Evolutionary conservation across 2,113 vertebrate genomes (phyloP).

Genomic region (Xiphorhynchus elegans): DNA sequence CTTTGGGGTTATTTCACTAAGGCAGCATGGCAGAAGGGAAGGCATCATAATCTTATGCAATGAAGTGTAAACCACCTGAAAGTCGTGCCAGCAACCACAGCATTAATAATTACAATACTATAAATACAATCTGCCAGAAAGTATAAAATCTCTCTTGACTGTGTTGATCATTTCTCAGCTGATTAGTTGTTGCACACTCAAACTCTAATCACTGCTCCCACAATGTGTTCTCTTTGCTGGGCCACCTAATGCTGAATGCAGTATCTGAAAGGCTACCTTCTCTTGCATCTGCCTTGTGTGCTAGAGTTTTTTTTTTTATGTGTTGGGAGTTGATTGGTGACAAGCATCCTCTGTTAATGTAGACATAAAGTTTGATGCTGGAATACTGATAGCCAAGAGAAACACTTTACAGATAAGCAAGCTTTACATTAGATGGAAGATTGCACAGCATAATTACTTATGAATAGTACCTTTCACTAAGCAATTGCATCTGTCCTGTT

Average conservation of each 20-base stretch:
- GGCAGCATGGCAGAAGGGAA: not conserved
- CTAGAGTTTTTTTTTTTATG: not conserved
- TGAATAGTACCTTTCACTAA: not conserved
- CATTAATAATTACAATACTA: not conserved
- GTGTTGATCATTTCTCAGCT: not conserved
- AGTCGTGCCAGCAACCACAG: not conserved
- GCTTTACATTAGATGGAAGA: not conserved
- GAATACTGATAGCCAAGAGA: not conserved
- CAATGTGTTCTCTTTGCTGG: not conserved
- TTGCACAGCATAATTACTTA: not conserved
- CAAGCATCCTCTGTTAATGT: not conserved
- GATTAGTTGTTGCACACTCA: not conserved
- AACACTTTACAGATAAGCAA: not conserved
- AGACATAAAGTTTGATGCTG: not conserved
- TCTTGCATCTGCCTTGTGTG: not conserved
- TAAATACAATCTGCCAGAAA: not conserved
- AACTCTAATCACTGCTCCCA: not conserved
- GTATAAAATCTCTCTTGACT: not conserved
- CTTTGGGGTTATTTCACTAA: not conserved
- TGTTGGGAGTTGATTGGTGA: not conserved
- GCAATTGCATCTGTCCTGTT: not conserved
- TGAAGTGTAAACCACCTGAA: not conserved
- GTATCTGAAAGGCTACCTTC: not conserved
- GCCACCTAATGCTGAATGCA: not conserved
- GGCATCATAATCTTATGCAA: rapidly evolving